phyloP scores from a whole-genome alignment of 2,797 vertebrate genomes.

The Glyptemys insculpta region DNA sequence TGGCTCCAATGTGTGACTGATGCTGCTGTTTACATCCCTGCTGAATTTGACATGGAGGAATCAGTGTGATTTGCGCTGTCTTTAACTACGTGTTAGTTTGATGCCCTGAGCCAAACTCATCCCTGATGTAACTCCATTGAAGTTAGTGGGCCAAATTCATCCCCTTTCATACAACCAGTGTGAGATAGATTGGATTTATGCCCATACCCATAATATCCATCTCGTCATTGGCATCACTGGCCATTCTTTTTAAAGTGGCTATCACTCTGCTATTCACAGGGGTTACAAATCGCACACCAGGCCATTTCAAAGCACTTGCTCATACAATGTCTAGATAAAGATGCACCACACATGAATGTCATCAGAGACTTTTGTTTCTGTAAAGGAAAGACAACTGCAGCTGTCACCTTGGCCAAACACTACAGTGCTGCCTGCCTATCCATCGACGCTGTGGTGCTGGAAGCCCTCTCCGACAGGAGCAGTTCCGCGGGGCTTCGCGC shows the following conservation, averaged over 20 bases:
- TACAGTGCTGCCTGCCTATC: constrained; percentile 84
- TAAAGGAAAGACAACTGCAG: constrained; percentile 84
- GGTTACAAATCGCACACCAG: accelerated
- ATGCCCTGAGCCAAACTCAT: background rate
- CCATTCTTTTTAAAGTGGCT: background rate
- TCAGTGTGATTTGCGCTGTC: background rate
- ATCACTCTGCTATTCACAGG: background rate
- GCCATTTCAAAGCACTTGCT: background rate
- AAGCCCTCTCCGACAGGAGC: constrained; percentile 81
- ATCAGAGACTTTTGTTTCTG: background rate
- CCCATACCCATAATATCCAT: background rate
- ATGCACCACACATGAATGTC: accelerated
- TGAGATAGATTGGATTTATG: background rate
- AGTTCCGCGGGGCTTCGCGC: constrained; percentile 79
- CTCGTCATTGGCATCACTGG: accelerated
- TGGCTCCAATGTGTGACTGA: background rate
- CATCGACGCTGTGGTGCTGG: constrained; percentile 85
- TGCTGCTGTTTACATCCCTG: background rate
- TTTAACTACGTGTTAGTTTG: background rate
- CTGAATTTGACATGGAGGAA: background rate
- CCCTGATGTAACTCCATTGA: background rate
- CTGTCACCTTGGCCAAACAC: constrained; percentile 80
- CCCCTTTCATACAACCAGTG: background rate
- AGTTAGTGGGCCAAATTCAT: background rate
- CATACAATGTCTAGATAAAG: background rate